phyloP scores from a whole-genome alignment of 2,888 invertebrate genomes.

The Volucella inanis region DNA sequence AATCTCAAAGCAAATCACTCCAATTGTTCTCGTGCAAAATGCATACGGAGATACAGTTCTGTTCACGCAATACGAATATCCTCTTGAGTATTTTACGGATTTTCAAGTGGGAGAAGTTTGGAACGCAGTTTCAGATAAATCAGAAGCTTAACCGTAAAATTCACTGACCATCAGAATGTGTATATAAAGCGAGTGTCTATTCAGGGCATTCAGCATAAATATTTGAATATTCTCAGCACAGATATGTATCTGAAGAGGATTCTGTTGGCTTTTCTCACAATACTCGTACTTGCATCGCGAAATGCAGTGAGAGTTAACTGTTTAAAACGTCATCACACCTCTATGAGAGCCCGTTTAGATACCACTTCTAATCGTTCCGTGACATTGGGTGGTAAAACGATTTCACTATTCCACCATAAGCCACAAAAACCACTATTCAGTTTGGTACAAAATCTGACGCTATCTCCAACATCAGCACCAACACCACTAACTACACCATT shows the following conservation, averaged over 20 bases:
- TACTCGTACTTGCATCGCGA: neutral
- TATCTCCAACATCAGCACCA: neutral
- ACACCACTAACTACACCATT: conserved; percentile 8
- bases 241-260: conserved; percentile 43
- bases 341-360: neutral
- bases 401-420: conserved; percentile 6
- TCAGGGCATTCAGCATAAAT: conserved; percentile 31
- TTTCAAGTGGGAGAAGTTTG: conserved; percentile 24
- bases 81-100: conserved; percentile 20
- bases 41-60: conserved; percentile 1
- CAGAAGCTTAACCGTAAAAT: conserved; percentile 31
- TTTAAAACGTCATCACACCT: neutral
- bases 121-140: conserved; percentile 32
- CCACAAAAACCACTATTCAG: conserved; percentile 1
- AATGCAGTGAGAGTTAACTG: conserved; percentile 2
- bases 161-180: conserved; percentile 2
- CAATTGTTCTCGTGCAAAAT: conserved; percentile 32
- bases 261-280: conserved; percentile 16
- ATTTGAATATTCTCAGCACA: conserved; percentile 27
- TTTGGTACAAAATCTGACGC: neutral
- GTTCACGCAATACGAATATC: neutral
- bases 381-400: conserved; percentile 2
- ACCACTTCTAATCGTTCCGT: neutral
- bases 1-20: conserved; percentile 21
- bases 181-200: conserved; percentile 49